Base-by-base conservation (phyloP, 1,140 invertebrate genomes). In the Pomacea maculata region DNA sequence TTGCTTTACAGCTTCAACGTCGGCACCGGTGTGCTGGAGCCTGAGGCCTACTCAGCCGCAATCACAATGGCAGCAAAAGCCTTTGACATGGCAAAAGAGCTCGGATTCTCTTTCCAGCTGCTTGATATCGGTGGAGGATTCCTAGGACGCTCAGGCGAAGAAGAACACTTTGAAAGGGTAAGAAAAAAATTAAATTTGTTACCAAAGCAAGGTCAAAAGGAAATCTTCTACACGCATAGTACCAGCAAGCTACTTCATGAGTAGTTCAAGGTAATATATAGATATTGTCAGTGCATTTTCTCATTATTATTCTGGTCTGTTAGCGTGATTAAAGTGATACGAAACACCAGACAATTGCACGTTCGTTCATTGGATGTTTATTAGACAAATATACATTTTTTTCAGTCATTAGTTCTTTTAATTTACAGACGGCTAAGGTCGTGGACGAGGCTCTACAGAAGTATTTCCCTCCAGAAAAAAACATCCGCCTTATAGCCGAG, bases 401-500 rank as follows among this genome's bases (percentile, higher is more conserved):
- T 6, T 61, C 68, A 55, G 67, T 73, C 65, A 71, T 67, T 34
- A 45, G n/a, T 29, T 54, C 52, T 45, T 80, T 80, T 1, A 77
- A 54, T 71, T 77, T 81, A 75, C 79, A 88, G 88, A 89, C 91
- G 84, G 85, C 87, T 21, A 73, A 75, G 25, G 86, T 88, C 14
- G 74, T 91, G 70, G 90, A 90, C 82, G 75, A 85, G 25, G 94
- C 97, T 17, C 90, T 99, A 77, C 94, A 97, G 79, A 93, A 94
- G 75, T 94, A 95, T 88, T 99, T 99, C 91, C 94, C 95, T 15
- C 94, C 94, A 75, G 90, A 89, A 54, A 91, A 92, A 90, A 93
- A 94, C 68, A 94, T 99, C 54, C 93, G 95, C 29, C 94, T 99
- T 72, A 99, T 99, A 86, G 96, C 97, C 25, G 98, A 99, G 91